A percentile compares a stretch with the other conserved stretches of the same genome.
These are phyloP conservation scores for Sebastes diploproa DNA, from an alignment of 2,797 vertebrate genomes.

Conservation along the genomic window DNA sequence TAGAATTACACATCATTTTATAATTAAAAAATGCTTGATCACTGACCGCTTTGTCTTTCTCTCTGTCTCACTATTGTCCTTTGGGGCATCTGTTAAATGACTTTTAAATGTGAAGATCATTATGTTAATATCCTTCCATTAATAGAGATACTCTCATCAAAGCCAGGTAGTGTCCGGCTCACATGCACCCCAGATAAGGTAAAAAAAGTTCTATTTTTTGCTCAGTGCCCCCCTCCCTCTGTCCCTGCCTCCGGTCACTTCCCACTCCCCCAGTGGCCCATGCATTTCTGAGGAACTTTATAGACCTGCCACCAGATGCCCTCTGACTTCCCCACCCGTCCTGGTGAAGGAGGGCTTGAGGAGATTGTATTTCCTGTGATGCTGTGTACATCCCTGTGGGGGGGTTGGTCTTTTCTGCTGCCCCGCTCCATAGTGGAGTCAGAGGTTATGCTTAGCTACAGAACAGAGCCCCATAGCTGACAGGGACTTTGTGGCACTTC, in stretches of 20 bases:
- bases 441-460: constrained; percentile 1
- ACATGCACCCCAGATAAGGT: background rate
- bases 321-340: background rate
- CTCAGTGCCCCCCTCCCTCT: background rate
- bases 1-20: background rate
- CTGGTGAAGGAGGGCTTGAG: background rate
- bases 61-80: background rate
- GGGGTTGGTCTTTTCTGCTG: background rate
- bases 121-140: background rate
- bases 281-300: background rate
- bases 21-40: background rate
- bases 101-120: background rate
- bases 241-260: background rate
- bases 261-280: background rate
- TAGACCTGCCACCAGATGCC: background rate
- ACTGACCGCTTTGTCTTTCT: background rate
- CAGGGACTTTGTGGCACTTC: constrained; percentile 9
- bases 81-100: background rate
- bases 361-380: background rate
- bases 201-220: background rate
- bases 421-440: background rate
- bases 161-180: background rate
- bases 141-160: background rate
- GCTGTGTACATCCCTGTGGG: background rate
- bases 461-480: background rate